phyloP scores from a whole-genome alignment of 2,888 invertebrate species.

The Resseliella maxima region DNA sequence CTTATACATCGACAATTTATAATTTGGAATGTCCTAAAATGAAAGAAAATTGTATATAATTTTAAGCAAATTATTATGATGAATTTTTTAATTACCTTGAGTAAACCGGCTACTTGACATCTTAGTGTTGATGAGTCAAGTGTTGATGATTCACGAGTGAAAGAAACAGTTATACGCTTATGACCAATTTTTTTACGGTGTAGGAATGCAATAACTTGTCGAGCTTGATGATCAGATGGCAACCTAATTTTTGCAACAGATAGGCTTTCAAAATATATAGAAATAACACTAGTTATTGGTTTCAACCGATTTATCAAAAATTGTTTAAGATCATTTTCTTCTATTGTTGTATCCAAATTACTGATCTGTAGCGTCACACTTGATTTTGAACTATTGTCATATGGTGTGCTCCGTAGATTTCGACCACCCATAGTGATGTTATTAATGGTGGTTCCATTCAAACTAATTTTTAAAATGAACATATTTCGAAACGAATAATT shows the following conservation, averaged over 20 bases:
- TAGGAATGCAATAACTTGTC: slow-evolving; percentile 80
- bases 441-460: not conserved
- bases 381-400: slow-evolving; percentile 21
- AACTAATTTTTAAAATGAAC: not conserved
- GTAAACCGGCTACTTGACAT: slow-evolving; percentile 77
- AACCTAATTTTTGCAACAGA: slow-evolving; percentile 67
- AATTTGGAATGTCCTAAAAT: slow-evolving; percentile 77
- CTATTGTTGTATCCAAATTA: slow-evolving; percentile 67
- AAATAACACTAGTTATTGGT: slow-evolving; percentile 67
- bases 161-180: slow-evolving; percentile 81
- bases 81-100: slow-evolving; percentile 70
- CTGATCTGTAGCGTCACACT: slow-evolving; percentile 66
- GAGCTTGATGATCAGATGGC: slow-evolving; percentile 67
- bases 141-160: slow-evolving; percentile 72
- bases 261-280: slow-evolving; percentile 66
- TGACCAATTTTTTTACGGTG: slow-evolving; percentile 84
- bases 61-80: not conserved
- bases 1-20: slow-evolving; percentile 81
- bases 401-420: not conserved
- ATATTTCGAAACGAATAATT: not conserved
- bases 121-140: slow-evolving; percentile 74
- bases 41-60: slow-evolving; percentile 58
- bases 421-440: not conserved
- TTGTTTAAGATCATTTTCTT: slow-evolving; percentile 65
- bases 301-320: slow-evolving; percentile 66